phyloP scores from a whole-genome alignment of 2,888 invertebrate species.

The Notodonta dromedarius region DNA sequence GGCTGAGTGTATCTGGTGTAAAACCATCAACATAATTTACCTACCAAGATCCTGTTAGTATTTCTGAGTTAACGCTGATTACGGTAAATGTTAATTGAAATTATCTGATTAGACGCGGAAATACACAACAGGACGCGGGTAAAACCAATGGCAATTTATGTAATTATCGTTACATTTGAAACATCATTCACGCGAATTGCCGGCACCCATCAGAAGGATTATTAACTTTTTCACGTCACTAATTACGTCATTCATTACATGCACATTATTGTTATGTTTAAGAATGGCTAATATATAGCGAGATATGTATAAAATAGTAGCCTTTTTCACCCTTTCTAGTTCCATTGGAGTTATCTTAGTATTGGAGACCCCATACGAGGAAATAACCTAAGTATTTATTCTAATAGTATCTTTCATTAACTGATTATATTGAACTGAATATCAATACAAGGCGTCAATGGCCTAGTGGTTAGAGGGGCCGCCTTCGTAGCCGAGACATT shows the following conservation, averaged over 20 bases:
- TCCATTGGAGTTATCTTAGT: too few relatives aligned
- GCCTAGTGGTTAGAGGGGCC: too few relatives aligned
- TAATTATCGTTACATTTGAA: slow-evolving; percentile 11
- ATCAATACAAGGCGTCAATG: too few relatives aligned
- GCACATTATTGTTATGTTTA: slow-evolving; percentile 39
- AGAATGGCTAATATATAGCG: too few relatives aligned
- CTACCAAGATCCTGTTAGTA: neutral
- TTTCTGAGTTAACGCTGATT: neutral
- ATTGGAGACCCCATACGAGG: too few relatives aligned
- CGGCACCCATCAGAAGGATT: slow-evolving; percentile 29
- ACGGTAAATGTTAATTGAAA: neutral
- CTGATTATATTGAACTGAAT: too few relatives aligned
- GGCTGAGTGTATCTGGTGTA: neutral
- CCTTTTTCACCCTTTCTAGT: too few relatives aligned
- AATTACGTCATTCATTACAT: slow-evolving; percentile 51
- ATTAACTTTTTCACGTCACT: slow-evolving; percentile 38
- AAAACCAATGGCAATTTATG: slow-evolving; percentile 49
- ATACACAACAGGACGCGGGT: slow-evolving; percentile 58
- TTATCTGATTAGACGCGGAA: slow-evolving; percentile 25
- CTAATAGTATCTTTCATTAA: too few relatives aligned
- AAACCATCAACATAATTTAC: neutral
- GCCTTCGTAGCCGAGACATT: too few relatives aligned
- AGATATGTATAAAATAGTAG: too few relatives aligned
- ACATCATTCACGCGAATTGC: slow-evolving; percentile 43
- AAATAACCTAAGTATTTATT: too few relatives aligned